Evolutionary conservation across 92 coral and sea anemone genomes (phyloP), one percentile per base, ranked within the genome.

Genomic region (Epizoanthus fatuus): DNA sequence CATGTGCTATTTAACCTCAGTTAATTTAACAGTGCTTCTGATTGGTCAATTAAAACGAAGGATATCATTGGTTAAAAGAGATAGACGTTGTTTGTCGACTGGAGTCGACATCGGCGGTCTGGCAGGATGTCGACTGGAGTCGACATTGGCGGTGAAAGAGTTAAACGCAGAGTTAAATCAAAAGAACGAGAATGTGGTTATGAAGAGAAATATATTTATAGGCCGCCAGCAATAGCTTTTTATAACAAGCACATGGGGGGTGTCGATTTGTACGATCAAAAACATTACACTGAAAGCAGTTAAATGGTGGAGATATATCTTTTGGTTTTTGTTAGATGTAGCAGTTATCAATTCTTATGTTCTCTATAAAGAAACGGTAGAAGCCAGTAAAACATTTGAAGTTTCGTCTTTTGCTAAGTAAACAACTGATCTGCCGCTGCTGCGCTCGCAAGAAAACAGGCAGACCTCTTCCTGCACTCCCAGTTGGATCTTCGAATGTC

Each of bases 1-100:
- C 79, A 54, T 47, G 68, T 80, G 85, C 51, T 63, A 63, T 65
- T 40, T 17, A 17, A 42, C 20, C 15, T n/a, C 63, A 72, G 63
- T 79, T 42, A 74, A 80, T 15, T 42, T 42, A 42, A 80, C 62
- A 47, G 32, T 14, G 51, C 44, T 42, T 68, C 15, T 80, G 14
- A 86, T 80, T 86, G 90, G 90, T 19, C 84, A 55, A 71, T 38
- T 86, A 69, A 80, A 62, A 86, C 89, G 65, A n/a, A 14, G 72
- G 16, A 52, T 79, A 38, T 56, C 25, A 86, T 79, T 86, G 81
- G 86, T 86, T 51, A 56, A 85, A 51, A 32, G 49, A 38, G 67
- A 8, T 47, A 35, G 42, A 67, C 63, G 79, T 59, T 70, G 86
- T 80, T 51, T 17, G 90, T 79, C 86, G 85, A 80, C 85, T 19